Base-by-base conservation (phyloP, 64 coral and sea anemone species). In the Pachyseris speciosa region DNA sequence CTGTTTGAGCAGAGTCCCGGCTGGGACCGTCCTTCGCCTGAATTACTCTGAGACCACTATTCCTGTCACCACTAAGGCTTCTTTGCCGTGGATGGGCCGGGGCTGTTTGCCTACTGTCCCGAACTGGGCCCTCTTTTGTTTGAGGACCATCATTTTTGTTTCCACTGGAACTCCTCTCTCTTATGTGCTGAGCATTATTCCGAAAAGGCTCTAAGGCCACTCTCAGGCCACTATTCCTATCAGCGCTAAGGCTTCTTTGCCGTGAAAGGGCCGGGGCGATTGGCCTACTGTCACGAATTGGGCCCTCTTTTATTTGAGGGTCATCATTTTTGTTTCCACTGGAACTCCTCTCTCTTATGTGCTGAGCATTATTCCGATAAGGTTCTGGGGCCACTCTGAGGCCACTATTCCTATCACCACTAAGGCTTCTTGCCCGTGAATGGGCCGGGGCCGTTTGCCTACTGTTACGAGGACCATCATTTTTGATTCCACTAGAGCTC, bases 391-490 rank as follows among this genome's bases (percentile, higher is more conserved):
- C n/a, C n/a, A 37, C 53, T 40, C 34, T 81, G 36, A 61, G 9
- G 7, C 32, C 32, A 61, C 15, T 22, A 58, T 63, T 61, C n/a
- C 29, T 61, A 36, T 63, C 77, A 8, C 33, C 53, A 63, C 77
- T 81, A 13, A 81, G 52, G 77, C 77, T 81, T 36, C 77, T 81
- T 61, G 60, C 77, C 27, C 77, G 32, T 38, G 20, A 80, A 58
- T 37, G 76, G 22, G 16, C 49, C 20, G 76, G 19, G 32, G 32
- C 34, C 17, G 2, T 55, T 58, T 57, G 75, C 36, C 16, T 17
- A 2, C 17, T 81, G 52, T 63, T 53, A 40, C 77, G 77, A 38
- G 52, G 77, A 20, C 34, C 34, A 63, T 81, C 52, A 27, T 57
- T 79, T 57, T 4, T 57, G 15, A 34, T 51, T 2, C 48, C 75